Conservation (phyloP, 2,797 vertebrate species). For the Saxicola maurus region DNA sequence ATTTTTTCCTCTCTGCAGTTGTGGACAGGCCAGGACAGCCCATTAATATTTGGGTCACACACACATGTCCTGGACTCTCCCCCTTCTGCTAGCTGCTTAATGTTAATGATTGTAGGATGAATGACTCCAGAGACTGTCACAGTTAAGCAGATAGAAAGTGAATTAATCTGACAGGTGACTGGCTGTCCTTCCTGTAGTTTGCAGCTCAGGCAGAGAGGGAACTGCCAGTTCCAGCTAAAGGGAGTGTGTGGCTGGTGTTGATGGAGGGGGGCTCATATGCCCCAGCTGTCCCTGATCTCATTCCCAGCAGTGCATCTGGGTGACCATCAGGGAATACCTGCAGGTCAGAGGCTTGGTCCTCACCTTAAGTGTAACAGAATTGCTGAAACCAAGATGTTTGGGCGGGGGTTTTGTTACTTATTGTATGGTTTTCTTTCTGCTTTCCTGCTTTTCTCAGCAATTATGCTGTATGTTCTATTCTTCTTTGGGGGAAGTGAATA, state of each 20-base stretch:
- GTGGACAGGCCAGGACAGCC: not conserved
- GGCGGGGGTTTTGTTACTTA: not conserved
- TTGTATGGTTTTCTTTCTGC: rapidly evolving
- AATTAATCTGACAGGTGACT: not conserved
- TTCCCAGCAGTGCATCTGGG: not conserved
- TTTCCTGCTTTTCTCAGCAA: not conserved
- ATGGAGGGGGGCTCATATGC: rapidly evolving
- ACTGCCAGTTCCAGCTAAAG: not conserved
- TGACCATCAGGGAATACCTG: not conserved
- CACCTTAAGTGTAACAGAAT: not conserved
- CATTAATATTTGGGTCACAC: not conserved
- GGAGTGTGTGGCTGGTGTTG: rapidly evolving
- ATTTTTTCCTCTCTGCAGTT: not conserved
- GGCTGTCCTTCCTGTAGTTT: not conserved
- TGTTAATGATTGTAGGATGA: not conserved
- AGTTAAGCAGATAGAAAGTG: not conserved
- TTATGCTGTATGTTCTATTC: not conserved
- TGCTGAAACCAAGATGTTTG: not conserved
- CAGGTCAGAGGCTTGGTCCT: not conserved
- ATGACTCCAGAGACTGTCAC: not conserved
- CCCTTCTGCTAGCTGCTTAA: not conserved
- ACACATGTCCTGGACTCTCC: not conserved
- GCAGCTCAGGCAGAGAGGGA: not conserved
- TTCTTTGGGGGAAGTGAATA: not conserved
- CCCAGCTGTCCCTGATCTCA: not conserved